Evolutionary conservation across 2,113 vertebrate species (phyloP), one percentile per base, ranked within the genome.

Genomic region (Mesocricetus auratus): DNA sequence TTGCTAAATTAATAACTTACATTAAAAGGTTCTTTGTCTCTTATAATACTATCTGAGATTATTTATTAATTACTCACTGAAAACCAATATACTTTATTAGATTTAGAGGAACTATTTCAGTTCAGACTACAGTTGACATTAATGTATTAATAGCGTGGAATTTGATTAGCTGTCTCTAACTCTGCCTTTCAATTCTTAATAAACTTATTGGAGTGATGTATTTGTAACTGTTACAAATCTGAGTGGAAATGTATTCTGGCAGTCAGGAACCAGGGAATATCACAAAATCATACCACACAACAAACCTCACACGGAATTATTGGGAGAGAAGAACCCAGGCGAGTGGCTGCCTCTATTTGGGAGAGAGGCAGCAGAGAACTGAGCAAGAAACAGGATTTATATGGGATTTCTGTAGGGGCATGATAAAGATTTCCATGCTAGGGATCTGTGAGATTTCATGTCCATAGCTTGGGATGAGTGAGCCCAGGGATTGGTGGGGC

Each of bases 61-160:
- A n/a, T 93, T 91, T 42, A 33, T 45, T 78, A 42, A 74, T 95
- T 88, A 50, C 42, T 77, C 94, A 26, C 31, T 89, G 86, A 50
- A 89, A 71, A 39, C 42, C 60, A 90, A 69, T 71, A 36, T 10
- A 87, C 22, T 39, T 81, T 91, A 39, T 87, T 95, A 36, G 56
- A 75, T 91, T 89, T 91, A 88, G 85, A 71, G 79, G 92, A 91
- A 91, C 17, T 75, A 50, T 97, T 94, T 95, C 12, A 81, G 75
- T 62, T 66, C 75, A 79, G 39, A 50, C 10, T 86, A 53, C n/a
- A 91, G 39, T 17, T 73, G 50, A 79, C 81, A 74, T 60, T 13
- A 71, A 29, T 93, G 31, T 79, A 4, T 96, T 90, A 62, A 90
- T 50, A 58, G n/a, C 42, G 26, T 74, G 64, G 19, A 0, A 5